Evolutionary conservation across 1,140 invertebrate species (phyloP).

Genomic region (Telenomus remus): DNA sequence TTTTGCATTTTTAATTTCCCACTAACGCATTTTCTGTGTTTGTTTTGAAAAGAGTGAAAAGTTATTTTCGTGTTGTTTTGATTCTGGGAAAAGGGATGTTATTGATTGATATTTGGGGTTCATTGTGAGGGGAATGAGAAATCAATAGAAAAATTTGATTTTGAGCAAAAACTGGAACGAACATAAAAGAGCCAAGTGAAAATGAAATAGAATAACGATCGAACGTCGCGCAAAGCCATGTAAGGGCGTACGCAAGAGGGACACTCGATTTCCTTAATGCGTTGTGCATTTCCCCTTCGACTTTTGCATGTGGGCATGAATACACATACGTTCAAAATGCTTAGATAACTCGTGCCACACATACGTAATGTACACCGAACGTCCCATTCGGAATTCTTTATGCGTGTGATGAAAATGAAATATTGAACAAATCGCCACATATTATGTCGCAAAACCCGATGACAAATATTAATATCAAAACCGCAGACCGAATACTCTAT

Average conservation of each 20-base stretch:
- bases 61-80: too few species aligned
- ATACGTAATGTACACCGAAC: slow-evolving; percentile 38
- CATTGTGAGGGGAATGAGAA: background rate
- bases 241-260: slow-evolving; percentile 53
- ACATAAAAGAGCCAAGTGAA: slow-evolving; percentile 22
- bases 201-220: slow-evolving; percentile 45
- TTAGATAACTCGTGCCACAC: slow-evolving; percentile 38
- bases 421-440: too few species aligned
- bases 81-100: too few species aligned
- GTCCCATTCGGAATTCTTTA: slow-evolving; percentile 33
- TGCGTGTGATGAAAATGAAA: slow-evolving; percentile 21
- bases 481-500: too few species aligned
- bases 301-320: slow-evolving; percentile 50
- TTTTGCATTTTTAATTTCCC: too few species aligned
- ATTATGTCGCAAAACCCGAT: too few species aligned
- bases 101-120: too few species aligned
- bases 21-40: too few species aligned
- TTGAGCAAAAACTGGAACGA: too few species aligned
- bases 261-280: slow-evolving; percentile 57
- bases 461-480: too few species aligned
- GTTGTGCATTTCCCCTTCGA: slow-evolving; percentile 58
- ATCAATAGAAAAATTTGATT: background rate
- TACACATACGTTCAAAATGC: slow-evolving; percentile 24
- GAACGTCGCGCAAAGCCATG: slow-evolving; percentile 36
- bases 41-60: too few species aligned